Conservation (phyloP, 2,797 vertebrate genomes). For the Odontamblyopus lacepedii region DNA sequence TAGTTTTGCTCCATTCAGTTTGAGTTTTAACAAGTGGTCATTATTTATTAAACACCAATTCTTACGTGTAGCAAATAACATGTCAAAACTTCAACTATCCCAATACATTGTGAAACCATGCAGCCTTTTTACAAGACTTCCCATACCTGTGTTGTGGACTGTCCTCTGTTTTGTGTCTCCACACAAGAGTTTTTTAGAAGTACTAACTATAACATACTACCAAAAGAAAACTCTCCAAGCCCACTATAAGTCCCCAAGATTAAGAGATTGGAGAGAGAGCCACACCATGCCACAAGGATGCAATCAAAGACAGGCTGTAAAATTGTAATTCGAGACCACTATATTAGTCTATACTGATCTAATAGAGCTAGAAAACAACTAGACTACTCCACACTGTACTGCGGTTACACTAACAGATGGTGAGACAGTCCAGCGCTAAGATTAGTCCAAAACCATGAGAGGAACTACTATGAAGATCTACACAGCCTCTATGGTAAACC, state of each 20-base stretch:
- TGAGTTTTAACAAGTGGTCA: not conserved
- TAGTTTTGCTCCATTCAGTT: not conserved
- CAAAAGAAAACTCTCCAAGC: conserved; percentile 14
- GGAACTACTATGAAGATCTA: conserved; percentile 76
- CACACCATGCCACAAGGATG: conserved; percentile 65
- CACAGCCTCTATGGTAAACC: conserved; percentile 71
- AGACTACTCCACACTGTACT: conserved; percentile 81
- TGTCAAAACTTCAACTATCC: not conserved
- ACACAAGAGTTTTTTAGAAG: conserved; percentile 22
- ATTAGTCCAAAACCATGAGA: conserved; percentile 83
- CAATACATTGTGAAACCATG: not conserved
- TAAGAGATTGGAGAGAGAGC: conserved; percentile 54
- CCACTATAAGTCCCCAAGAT: conserved; percentile 40
- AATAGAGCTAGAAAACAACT: conserved; percentile 80
- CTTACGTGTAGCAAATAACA: not conserved
- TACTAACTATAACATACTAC: conserved; percentile 27
- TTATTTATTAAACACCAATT: not conserved
- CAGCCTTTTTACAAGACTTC: conserved; percentile 8
- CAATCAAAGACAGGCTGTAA: conserved; percentile 69
- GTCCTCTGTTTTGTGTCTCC: conserved; percentile 45
- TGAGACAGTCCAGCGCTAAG: conserved; percentile 80
- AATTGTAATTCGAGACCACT: conserved; percentile 74
- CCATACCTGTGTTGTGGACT: conserved; percentile 30
- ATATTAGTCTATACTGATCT: conserved; percentile 84
- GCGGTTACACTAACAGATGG: conserved; percentile 78